A percentile compares a stretch with the other conserved stretches of the same genome.
Evolutionary conservation across 1,140 invertebrate species (phyloP).

Genomic region (Philaenus spumarius): DNA sequence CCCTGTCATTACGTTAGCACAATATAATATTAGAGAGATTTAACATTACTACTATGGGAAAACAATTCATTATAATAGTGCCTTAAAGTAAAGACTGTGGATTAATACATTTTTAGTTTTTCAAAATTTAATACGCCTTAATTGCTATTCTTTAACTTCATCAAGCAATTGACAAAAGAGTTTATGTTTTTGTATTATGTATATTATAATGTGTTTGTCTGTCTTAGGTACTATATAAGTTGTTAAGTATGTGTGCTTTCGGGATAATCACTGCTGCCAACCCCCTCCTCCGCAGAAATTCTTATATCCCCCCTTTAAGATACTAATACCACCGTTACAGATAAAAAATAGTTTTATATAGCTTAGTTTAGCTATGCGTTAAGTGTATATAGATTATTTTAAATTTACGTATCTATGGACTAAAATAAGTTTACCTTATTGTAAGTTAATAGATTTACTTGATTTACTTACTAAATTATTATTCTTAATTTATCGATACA

Average conservation of each 20-base stretch:
- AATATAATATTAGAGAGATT: too few species aligned
- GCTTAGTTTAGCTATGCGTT: slow-evolving; percentile 3
- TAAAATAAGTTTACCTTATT: background rate
- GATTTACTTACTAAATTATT: slow-evolving; percentile 2
- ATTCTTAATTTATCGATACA: background rate
- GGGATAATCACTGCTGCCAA: slow-evolving; percentile 29
- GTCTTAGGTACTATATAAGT: slow-evolving; percentile 26
- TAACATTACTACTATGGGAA: too few species aligned
- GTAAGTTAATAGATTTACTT: background rate
- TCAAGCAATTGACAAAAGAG: too few species aligned
- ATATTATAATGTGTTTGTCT: slow-evolving; percentile 25
- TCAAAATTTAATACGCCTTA: too few species aligned
- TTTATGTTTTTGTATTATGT: slow-evolving; percentile 11
- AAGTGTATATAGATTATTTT: background rate
- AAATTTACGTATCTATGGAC: background rate
- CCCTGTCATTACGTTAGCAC: too few species aligned
- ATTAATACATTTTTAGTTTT: too few species aligned
- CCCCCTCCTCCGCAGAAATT: background rate
- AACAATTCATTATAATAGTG: too few species aligned
- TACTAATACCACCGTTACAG: background rate
- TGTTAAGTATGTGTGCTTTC: slow-evolving; percentile 13
- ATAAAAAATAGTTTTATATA: background rate
- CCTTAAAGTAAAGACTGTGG: too few species aligned
- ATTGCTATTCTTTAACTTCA: too few species aligned
- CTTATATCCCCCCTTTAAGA: too few species aligned